These are phyloP conservation scores for Capromys pilorides DNA, from an alignment of 2,797 vertebrate genomes.

Conservation along the genomic window DNA sequence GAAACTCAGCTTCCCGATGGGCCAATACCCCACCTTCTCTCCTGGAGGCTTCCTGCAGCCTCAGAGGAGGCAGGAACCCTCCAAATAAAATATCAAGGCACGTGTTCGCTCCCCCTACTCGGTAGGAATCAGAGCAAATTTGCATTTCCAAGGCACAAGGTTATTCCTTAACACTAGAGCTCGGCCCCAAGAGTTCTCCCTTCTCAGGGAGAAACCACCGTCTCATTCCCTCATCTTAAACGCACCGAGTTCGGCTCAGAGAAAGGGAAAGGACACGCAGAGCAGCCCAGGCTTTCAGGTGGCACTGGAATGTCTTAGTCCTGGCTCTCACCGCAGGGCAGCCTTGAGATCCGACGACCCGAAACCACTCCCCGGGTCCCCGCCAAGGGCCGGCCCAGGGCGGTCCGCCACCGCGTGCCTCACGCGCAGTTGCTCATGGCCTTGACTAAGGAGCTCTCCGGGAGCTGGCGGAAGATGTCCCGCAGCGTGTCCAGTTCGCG, in stretches of 20 bases:
- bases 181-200: constrained; percentile 52
- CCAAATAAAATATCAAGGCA: constrained; percentile 84
- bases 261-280: constrained; percentile 46
- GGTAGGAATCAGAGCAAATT: constrained; percentile 82
- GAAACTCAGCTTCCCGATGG: constrained; percentile 57
- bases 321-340: constrained; percentile 14
- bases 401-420: constrained; percentile 68
- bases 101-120: constrained; percentile 82
- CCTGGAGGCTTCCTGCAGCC: not conserved
- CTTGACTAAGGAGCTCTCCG: constrained; percentile 95
- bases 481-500: constrained; percentile 96
- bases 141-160: constrained; percentile 85
- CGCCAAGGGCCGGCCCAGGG: constrained; percentile 28
- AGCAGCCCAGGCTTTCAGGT: constrained; percentile 54
- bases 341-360: constrained; percentile 57
- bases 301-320: constrained; percentile 63
- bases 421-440: constrained; percentile 94
- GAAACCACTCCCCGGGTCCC: constrained; percentile 62
- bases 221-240: constrained; percentile 64
- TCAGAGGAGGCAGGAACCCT: constrained; percentile 60
- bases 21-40: constrained; percentile 51
- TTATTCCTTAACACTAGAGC: constrained; percentile 80
- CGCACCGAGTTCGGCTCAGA: constrained; percentile 66
- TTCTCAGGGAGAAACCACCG: constrained; percentile 2
- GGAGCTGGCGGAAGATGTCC: constrained; percentile 97